Percentiles rank a stretch among this genome's conserved stretches.
Conservation (phyloP, 2,888 invertebrate species). For the Aspidiotus rigidus region DNA sequence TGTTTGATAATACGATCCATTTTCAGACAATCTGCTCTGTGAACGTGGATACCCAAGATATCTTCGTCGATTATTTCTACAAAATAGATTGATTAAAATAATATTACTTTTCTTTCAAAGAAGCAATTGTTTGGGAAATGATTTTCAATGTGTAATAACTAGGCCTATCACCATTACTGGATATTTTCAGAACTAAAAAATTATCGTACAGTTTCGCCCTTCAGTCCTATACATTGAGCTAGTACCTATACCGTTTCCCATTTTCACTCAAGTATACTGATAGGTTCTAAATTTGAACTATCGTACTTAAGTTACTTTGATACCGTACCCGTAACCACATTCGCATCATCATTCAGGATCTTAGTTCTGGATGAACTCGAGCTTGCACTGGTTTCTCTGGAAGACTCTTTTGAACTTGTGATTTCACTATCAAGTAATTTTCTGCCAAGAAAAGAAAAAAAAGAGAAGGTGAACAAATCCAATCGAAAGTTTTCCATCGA, state of each 20-base stretch:
- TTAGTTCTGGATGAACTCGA: not conserved
- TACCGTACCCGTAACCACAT: no score
- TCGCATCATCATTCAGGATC: not conserved
- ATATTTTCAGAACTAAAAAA: no score
- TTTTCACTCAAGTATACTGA: no score
- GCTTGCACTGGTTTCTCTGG: not conserved
- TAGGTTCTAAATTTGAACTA: no score
- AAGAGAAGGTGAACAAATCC: not conserved
- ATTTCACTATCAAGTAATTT: not conserved
- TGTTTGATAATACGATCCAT: constrained; percentile 51
- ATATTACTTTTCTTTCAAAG: no score
- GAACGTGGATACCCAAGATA: constrained; percentile 43
- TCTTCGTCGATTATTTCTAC: constrained; percentile 24
- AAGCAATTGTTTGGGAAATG: not conserved
- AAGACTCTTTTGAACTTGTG: not conserved
- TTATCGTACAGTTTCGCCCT: no score
- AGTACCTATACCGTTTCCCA: no score
- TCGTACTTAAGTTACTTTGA: not conserved
- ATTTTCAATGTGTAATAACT: not conserved
- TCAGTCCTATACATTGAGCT: no score
- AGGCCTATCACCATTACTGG: no score
- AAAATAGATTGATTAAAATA: constrained; percentile 3
- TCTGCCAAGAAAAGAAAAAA: not conserved
- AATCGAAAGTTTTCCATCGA: not conserved
- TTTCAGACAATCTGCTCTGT: constrained; percentile 52